Evolutionary conservation across 2,888 invertebrate species (phyloP), one percentile per base, ranked within the genome.

Genomic region (Drosophila melanosoma): DNA sequence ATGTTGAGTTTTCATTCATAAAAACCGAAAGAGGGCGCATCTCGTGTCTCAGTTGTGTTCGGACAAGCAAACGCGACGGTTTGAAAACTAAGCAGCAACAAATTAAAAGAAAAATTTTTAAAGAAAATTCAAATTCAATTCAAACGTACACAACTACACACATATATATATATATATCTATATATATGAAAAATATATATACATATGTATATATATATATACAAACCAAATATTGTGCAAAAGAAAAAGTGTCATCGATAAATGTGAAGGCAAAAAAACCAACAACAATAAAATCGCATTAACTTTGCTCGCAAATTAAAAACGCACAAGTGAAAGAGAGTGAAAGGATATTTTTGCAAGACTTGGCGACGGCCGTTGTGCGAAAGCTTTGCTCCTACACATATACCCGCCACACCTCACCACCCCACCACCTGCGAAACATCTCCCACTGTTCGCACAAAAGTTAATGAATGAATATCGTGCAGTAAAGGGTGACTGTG

Each of bases 1-100:
- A 79, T 87, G 87, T 91, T 89, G 90, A 89, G 90, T 92, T 93
- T 93, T 93, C 93, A 93, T 93, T 93, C 93, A 93, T 93, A 93
- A 93, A 93, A 93, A 92, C 92, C 91, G 91, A 91, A 91, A 91
- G 93, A 91, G 91, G 90, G 91, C 92, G 90, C 91, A 91, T 92
- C 92, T 93, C 92, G 92, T 91, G 93, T 91, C 92, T 93, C 93
- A 93, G 93, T 93, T 93, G 91, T 92, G 91, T 93, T 93, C 93
- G 92, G 91, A 93, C 93, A 91, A 93, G 93, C 93, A 91, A 93
- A 92, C 93, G 92, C 92, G 92, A 91, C 93, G 93, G 92, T 93
- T 90, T 89, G 89, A 90, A 90, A 75, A 67, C 26, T 68, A 45
- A 77, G 29, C 68, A 77, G 72, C 69, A 71, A 61, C 40, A 52